A percentile compares a stretch with the other conserved stretches of the same genome.
Evolutionary conservation across 2,888 invertebrate species (phyloP).

Genomic region (Sclerodermus sp.): DNA sequence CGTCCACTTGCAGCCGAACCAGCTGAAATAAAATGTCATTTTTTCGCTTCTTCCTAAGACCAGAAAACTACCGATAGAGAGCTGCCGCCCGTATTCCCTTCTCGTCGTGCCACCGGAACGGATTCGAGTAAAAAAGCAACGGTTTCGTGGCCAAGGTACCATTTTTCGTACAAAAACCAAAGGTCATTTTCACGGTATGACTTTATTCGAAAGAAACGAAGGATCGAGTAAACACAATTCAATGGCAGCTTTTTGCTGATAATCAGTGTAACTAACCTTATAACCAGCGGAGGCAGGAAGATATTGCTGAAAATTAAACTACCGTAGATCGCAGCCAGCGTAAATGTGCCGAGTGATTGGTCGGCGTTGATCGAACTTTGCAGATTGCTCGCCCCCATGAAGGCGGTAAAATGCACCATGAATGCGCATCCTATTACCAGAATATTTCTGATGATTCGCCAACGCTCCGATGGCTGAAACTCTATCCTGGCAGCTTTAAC

Average conservation of each 20-base stretch:
- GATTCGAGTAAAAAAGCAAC: neutral
- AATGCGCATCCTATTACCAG: conserved; percentile 84
- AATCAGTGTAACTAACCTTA: conserved; percentile 67
- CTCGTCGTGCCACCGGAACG: neutral
- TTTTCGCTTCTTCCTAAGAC: neutral
- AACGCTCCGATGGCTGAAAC: conserved; percentile 64
- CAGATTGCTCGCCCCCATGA: conserved; percentile 80
- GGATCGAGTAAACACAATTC: no score
- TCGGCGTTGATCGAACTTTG: conserved; percentile 85
- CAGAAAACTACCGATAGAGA: neutral
- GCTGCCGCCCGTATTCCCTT: neutral
- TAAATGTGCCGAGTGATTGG: conserved; percentile 80
- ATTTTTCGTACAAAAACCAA: no score
- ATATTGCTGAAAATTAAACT: conserved; percentile 88
- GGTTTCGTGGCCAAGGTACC: neutral
- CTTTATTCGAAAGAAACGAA: no score
- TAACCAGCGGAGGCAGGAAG: conserved; percentile 81
- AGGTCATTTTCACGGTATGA: no score
- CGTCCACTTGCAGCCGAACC: conserved; percentile 89
- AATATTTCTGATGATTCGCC: conserved; percentile 82
- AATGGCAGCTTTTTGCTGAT: no score
- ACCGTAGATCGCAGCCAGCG: conserved; percentile 83
- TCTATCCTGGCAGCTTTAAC: conserved; percentile 24
- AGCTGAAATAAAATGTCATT: conserved; percentile 60
- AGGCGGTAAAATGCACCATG: conserved; percentile 91